Evolutionary conservation across 2,113 vertebrate species (phyloP), one percentile per base, ranked within the genome.

Genomic region (Coptodon rendalli): DNA sequence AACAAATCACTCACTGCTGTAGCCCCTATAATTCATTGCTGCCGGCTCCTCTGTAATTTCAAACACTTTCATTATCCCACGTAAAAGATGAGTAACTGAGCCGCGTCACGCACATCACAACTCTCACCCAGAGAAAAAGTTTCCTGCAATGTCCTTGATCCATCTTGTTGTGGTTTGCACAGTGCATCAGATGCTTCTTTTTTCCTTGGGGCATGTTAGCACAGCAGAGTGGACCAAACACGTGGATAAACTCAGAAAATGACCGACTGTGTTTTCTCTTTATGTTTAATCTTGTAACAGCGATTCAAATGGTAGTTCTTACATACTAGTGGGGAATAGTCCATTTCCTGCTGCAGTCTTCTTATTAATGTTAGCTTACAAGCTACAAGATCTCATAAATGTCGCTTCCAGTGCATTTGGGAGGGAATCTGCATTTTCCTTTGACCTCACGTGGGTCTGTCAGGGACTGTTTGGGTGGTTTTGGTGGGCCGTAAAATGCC

Each of bases 161-260:
- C 56, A 29, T 59, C 27, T 29, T 16, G 56, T 29, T 16, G 4
- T 29, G 56, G 24, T 59, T 29, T 8, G 56, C 24, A 59, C 24
- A 59, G 24, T 29, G 10, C 52, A 54, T 56, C 53, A 24, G 22
- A 24, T 56, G 24, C 13, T 59, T 5, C 56, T 59, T 29, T 57
- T 9, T 29, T 59, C 54, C 56, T 29, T 0, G 0, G 56, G 13
- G 7, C 24, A 59, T 16, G 24, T 3, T 29, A 14, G 7, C 4
- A 29, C 24, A 0, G 24, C 56, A 16, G 24, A 59, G 24, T 1
- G 12, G 12, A 57, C 24, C 22, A 27, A 57, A 27, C 6, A 14
- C 54, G 0, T 56, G 6, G n/a, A 54, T 54, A 24, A 24, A 40
- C 38, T 45, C 4, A 57, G 12, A 57, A 5, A 57, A 27, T 1